These are phyloP conservation scores for Mirza zaza DNA, from an alignment of 2,113 vertebrate species.

Conservation along the genomic window DNA sequence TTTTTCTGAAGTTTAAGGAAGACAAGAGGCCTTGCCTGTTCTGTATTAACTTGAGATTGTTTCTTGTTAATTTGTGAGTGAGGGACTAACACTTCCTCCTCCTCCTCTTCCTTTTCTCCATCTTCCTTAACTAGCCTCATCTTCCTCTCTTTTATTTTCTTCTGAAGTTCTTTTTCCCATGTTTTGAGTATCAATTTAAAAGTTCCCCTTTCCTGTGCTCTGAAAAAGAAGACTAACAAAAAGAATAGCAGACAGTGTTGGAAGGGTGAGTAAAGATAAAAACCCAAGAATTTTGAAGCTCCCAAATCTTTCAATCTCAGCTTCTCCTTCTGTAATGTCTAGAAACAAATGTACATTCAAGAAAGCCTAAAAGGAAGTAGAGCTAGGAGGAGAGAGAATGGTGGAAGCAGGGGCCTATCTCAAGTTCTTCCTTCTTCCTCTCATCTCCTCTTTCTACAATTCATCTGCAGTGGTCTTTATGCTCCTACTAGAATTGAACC, in stretches of 20 bases:
- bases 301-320: background rate
- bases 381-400: background rate
- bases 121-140: background rate
- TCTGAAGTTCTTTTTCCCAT: background rate
- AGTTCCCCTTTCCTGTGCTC: background rate
- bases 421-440: background rate
- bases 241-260: background rate
- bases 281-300: background rate
- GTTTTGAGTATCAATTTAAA: background rate
- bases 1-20: slow-evolving; percentile 15
- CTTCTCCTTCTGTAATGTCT: background rate
- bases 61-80: background rate
- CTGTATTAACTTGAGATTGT: background rate
- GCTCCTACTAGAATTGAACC: background rate
- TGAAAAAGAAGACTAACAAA: background rate
- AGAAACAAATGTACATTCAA: background rate
- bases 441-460: background rate
- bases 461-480: background rate
- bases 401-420: background rate
- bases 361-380: background rate
- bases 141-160: background rate
- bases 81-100: background rate
- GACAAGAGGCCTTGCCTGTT: background rate
- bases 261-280: background rate
- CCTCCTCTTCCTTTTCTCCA: background rate